phyloP scores from a whole-genome alignment of 2,113 vertebrate species.

The Tupaia chinensis region DNA sequence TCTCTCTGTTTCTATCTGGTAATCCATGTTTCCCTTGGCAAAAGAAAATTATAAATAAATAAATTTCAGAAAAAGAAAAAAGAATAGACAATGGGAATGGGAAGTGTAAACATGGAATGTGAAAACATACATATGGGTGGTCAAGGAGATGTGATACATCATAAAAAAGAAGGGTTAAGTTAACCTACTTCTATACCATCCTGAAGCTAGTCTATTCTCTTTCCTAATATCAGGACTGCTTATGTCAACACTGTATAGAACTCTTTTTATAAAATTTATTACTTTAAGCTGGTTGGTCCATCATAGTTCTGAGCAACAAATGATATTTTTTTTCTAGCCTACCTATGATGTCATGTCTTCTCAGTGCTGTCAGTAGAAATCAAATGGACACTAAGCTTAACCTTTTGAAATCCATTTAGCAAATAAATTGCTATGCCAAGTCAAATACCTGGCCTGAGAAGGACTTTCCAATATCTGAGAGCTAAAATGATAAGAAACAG shows the following conservation, averaged over 20 bases:
- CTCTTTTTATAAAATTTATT: not conserved
- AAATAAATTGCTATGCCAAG: not conserved
- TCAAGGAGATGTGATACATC: not conserved
- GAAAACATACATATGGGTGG: not conserved
- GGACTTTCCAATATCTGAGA: not conserved
- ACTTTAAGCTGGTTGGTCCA: not conserved
- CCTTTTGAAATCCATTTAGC: not conserved
- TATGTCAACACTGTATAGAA: not conserved
- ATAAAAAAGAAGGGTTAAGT: not conserved
- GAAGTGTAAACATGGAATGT: not conserved
- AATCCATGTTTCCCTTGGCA: too few species aligned
- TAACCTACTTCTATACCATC: not conserved
- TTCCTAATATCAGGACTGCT: not conserved
- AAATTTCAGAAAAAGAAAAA: too few species aligned
- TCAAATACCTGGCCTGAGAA: not conserved
- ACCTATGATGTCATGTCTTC: not conserved
- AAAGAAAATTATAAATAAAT: too few species aligned
- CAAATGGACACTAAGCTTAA: not conserved
- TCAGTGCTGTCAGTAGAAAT: not conserved
- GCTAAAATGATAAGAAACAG: not conserved
- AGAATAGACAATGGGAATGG: not conserved
- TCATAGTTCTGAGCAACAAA: not conserved
- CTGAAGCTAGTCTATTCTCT: not conserved
- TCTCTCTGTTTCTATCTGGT: too few species aligned
- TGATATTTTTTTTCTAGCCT: not conserved